Base-by-base conservation (phyloP, 2,888 invertebrate species). In the Philhelius pedissequus region DNA sequence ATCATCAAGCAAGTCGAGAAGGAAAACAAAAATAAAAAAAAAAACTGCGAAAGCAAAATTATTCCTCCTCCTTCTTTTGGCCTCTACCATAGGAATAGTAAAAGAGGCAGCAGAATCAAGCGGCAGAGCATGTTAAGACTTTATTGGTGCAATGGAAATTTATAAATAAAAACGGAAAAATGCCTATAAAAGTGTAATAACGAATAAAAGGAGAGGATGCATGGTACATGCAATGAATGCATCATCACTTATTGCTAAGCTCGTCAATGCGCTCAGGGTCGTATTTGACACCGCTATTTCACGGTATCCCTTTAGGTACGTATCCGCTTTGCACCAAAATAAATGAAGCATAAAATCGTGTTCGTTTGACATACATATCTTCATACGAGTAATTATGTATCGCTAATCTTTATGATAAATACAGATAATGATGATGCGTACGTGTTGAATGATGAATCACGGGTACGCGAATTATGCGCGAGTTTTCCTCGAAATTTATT, bases 201-300 rank as follows among this genome's bases (percentile, higher is more conserved):
- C 27, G 62, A 54, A 45, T 62, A 70, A n/a, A 50, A 62, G 54
- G 18, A 77, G 60, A 77, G 68, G 56, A 82, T 71, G 48, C 32
- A 48, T n/a, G n/a, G 73, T 74, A 64, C 74, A 83, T 83, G 74
- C 74, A 52, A 60, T 70, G 52, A 69, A 78, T 78, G 74, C 66
- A 83, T 75, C 83, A 83, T 77, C 71, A 48, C 32, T 48, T 32
- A 74, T 70, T 82, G 62, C 78, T 78, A 66, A 58, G 40, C 62
- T 50, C 73, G 69, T 64, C 68, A 69, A 64, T 68, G 43, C 48
- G 1, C 40, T n/a, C 60, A 40, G n/a, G 38, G 8, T 15, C 25
- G 60, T 6, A 60, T 40, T 60, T 60, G 9, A 7, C 3, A 5
- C 25, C n/a, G n/a, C n/a, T n/a, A n/a, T n/a, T n/a, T n/a, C n/a